Percentiles rank a stretch among this genome's conserved stretches.
These are phyloP conservation scores for Ochotona princeps DNA, from an alignment of 2,113 vertebrate genomes.

Conservation along the genomic window DNA sequence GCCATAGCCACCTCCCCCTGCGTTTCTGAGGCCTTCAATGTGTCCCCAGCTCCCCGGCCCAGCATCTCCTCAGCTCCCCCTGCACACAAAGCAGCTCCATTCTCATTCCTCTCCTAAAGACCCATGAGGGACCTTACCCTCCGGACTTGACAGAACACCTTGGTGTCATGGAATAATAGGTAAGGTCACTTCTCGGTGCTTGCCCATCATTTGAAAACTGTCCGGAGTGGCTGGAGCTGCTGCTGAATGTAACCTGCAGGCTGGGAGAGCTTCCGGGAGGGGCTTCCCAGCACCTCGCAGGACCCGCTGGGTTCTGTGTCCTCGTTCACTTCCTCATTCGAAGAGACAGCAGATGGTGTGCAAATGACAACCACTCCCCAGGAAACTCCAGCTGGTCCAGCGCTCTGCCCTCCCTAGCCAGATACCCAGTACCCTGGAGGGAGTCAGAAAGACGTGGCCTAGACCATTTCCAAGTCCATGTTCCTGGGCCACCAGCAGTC, in stretches of 20 bases:
- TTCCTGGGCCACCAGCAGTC: background rate
- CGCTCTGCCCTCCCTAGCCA: background rate
- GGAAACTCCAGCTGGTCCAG: background rate
- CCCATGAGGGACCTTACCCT: background rate
- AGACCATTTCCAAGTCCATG: background rate
- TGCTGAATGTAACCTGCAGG: background rate
- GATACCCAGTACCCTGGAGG: accelerated
- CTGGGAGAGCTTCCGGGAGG: background rate
- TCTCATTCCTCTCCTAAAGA: background rate
- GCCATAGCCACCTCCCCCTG: no score
- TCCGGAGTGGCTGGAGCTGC: background rate
- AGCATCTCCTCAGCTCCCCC: background rate
- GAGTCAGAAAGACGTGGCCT: background rate
- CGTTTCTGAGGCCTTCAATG: background rate
- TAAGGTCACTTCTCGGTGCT: background rate
- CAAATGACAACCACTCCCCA: constrained; percentile 15
- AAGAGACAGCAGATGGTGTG: constrained; percentile 58
- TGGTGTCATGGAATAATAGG: accelerated
- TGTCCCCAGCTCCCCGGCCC: background rate
- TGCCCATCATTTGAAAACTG: background rate
- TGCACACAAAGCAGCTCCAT: background rate
- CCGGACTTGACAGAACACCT: background rate
- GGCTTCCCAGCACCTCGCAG: background rate
- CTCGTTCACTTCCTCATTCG: constrained; percentile 69
- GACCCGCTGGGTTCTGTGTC: background rate